Evolutionary conservation across 2,888 invertebrate genomes (phyloP), one percentile per base, ranked within the genome.

Genomic region (Phaonia tiefii): DNA sequence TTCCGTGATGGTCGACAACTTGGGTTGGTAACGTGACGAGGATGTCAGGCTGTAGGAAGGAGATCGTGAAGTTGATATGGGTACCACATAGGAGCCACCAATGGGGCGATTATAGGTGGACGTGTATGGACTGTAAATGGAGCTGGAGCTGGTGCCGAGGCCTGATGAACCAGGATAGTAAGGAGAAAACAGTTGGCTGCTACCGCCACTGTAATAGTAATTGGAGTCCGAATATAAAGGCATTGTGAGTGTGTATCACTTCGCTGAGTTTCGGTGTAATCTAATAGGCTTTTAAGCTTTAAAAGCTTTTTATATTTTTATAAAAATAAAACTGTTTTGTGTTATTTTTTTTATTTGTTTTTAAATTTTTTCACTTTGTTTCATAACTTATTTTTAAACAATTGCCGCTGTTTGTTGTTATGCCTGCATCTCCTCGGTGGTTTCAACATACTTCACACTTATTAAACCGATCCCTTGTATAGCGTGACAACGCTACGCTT

Each of bases 1-100:
- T 89, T 94, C 94, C 5, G 94, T 93, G 72, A 96, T 96, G 1
- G 96, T 95, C 3, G 94, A 93, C 70, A 96, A 91, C 86, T 95
- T 94, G 0, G 96, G 96, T 54, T 95, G 93, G 88, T 95, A 96
- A 42, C 93, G 92, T 1, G 92, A 89, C 0, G 88, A 84, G 1
- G 71, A 42, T 11, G 42, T 63, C 7, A 91, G 60, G 1, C 84
- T 84, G 70, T 84, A 84, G 10, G 82, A 44, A 13, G 83, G 71
- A 17, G 87, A 85, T 25, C 89, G 86, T 17, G 83, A 56, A 8
- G 89, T 83, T 54, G 89, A 82, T 17, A 89, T 84, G 2, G 91
- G 89, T 37, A 89, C 85, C 58, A 86, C 83, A 79, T 90, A 90
- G 54, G 87, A 87, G 51, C 87, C 87, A 49, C 87, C 85, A 17